Conservation (phyloP, 37 sponge, comb jelly and placozoan species). For the Corticium candelabrum region DNA sequence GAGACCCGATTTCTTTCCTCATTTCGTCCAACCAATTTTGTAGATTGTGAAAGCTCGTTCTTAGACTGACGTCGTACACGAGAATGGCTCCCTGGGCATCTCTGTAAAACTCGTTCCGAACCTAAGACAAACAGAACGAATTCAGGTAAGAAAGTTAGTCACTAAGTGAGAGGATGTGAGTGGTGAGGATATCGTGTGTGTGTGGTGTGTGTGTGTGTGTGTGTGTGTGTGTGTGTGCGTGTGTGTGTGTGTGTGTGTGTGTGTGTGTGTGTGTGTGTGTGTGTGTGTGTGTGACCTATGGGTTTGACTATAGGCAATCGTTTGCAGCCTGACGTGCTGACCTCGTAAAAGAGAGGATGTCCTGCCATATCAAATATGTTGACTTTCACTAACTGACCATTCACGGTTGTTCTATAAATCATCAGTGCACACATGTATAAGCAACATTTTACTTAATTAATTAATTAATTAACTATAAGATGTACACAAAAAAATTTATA, state of each 20-base stretch:
- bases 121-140: slow-evolving; percentile 25
- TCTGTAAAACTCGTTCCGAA: slow-evolving; percentile 93
- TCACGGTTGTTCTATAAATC: slow-evolving; percentile 15
- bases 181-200: no score
- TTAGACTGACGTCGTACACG: slow-evolving; percentile 71
- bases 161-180: no score
- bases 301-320: no score
- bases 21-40: slow-evolving; percentile 75
- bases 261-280: no score
- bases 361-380: slow-evolving; percentile 90
- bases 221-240: no score
- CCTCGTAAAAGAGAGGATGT: slow-evolving; percentile 81
- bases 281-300: no score
- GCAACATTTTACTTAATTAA: no score
- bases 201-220: no score
- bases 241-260: no score
- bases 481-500: no score
- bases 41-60: slow-evolving; percentile 67
- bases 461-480: neutral
- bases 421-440: no score
- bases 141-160: slow-evolving; percentile 2
- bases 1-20: slow-evolving; percentile 41
- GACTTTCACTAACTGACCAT: slow-evolving; percentile 49
- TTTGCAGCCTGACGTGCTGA: neutral
- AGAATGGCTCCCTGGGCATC: slow-evolving; percentile 85